These are phyloP conservation scores for Hypomecis punctinalis DNA, from an alignment of 2,888 invertebrate genomes.

Conservation along the genomic window DNA sequence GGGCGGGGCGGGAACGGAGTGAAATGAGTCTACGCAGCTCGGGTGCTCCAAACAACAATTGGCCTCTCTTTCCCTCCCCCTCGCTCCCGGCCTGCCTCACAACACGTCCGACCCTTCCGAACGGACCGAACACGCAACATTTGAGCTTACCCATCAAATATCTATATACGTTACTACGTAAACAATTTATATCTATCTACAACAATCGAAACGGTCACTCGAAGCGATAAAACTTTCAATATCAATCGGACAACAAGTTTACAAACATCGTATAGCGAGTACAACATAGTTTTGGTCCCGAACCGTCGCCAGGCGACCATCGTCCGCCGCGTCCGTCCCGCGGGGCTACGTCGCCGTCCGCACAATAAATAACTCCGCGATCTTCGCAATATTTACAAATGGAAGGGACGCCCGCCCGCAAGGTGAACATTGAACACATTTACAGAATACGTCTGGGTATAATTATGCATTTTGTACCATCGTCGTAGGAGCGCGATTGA, in stretches of 20 bases:
- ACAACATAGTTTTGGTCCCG: slow-evolving; percentile 76
- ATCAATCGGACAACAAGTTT: slow-evolving; percentile 65
- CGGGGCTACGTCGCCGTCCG: slow-evolving; percentile 24
- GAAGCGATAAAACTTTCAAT: slow-evolving; percentile 74
- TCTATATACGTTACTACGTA: slow-evolving; percentile 48
- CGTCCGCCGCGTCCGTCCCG: slow-evolving; percentile 31
- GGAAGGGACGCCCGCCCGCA: slow-evolving; percentile 32
- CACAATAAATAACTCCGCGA: slow-evolving; percentile 46
- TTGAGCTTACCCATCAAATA: slow-evolving; percentile 66
- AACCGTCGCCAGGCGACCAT: slow-evolving; percentile 52
- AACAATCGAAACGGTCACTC: slow-evolving; percentile 74
- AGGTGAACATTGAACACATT: slow-evolving; percentile 44
- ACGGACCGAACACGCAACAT: slow-evolving; percentile 50
- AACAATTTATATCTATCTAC: slow-evolving; percentile 74
- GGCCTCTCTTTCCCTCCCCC: slow-evolving; percentile 4
- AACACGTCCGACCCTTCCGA: slow-evolving; percentile 24
- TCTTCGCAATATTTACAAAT: slow-evolving; percentile 22
- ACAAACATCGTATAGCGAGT: slow-evolving; percentile 56
- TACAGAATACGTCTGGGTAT: slow-evolving; percentile 42
- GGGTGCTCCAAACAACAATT: slow-evolving; percentile 16
- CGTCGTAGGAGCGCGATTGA: slow-evolving; percentile 59
- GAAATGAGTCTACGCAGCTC: slow-evolving; percentile 11
- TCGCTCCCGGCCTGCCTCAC: slow-evolving; percentile 6
- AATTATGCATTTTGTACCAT: slow-evolving; percentile 80
- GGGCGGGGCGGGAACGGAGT: slow-evolving; percentile 5